A percentile compares a stretch with the other conserved stretches of the same genome.
Conservation (phyloP, 1,140 invertebrate genomes). For the Lordiphosa mommai region DNA sequence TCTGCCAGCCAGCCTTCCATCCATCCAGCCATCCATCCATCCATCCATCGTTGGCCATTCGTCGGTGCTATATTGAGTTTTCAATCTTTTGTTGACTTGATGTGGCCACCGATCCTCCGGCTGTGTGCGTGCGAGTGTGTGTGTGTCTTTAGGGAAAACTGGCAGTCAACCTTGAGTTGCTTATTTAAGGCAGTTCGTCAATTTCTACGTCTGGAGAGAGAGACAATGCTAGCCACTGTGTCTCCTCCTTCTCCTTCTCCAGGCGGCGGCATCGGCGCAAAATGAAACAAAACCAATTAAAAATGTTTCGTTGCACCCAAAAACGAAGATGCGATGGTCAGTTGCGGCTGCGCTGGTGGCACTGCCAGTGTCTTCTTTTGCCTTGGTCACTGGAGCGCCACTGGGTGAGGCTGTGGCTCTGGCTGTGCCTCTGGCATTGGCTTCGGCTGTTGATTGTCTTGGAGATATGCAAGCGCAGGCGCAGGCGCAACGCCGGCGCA, state of each 20-base stretch:
- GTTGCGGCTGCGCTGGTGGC: conserved; percentile 21
- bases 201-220: conserved; percentile 51
- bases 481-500: conserved; percentile 53
- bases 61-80: conserved; percentile 77
- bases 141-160: conserved; percentile 72
- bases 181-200: conserved; percentile 74
- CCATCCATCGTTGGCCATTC: conserved; percentile 28
- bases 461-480: conserved; percentile 62
- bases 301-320: conserved; percentile 78
- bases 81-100: conserved; percentile 78
- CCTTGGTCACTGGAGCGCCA: conserved; percentile 51
- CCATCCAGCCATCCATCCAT: conserved; percentile 46
- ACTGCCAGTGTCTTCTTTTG: conserved; percentile 36
- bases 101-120: conserved; percentile 66
- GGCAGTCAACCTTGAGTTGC: conserved; percentile 74
- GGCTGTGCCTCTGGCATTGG: conserved; percentile 19
- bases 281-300: conserved; percentile 79
- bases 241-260: not conserved
- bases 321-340: conserved; percentile 57
- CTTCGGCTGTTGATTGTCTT: conserved; percentile 68
- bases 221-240: conserved; percentile 74
- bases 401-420: conserved; percentile 37
- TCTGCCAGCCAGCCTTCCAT: conserved; percentile 20
- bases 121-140: too few relatives aligned
- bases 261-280: conserved; percentile 52